These are phyloP conservation scores for Oreocharis arfaki DNA, from an alignment of 2,113 vertebrate genomes.

Conservation along the genomic window DNA sequence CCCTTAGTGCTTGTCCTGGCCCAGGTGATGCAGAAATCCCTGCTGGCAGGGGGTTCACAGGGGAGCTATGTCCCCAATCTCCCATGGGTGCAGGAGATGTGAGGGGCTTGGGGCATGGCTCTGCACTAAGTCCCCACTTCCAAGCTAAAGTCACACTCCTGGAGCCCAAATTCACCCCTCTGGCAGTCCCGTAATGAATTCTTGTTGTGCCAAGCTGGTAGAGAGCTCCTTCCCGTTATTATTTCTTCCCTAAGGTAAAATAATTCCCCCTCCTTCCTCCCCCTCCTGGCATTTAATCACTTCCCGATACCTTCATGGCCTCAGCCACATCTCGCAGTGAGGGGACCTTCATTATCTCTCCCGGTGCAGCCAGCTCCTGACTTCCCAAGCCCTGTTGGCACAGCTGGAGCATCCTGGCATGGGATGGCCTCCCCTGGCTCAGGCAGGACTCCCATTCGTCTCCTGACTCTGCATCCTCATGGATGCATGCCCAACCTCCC, in stretches of 20 bases:
- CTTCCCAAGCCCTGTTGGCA: not conserved
- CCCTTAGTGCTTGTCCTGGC: not conserved
- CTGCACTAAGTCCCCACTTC: not conserved
- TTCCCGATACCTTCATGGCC: not conserved
- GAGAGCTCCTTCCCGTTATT: not conserved
- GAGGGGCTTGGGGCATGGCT: not conserved
- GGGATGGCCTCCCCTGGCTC: not conserved
- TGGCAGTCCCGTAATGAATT: not conserved
- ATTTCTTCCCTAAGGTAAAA: not conserved
- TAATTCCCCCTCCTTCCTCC: not conserved
- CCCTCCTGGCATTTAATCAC: not conserved
- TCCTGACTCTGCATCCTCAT: not conserved
- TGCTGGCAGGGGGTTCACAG: not conserved
- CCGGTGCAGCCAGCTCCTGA: not conserved
- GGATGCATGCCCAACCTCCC: rapidly evolving
- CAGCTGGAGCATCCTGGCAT: not conserved
- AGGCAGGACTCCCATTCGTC: rapidly evolving
- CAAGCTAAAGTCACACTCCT: not conserved
- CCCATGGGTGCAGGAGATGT: not conserved
- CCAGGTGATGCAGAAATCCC: not conserved
- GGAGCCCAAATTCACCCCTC: not conserved
- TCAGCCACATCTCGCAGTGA: not conserved
- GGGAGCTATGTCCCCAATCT: rapidly evolving
- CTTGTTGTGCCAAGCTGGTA: not conserved
- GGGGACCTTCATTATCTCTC: not conserved